Conservation (phyloP, 2,113 vertebrate species). For the Lepus europaeus region DNA sequence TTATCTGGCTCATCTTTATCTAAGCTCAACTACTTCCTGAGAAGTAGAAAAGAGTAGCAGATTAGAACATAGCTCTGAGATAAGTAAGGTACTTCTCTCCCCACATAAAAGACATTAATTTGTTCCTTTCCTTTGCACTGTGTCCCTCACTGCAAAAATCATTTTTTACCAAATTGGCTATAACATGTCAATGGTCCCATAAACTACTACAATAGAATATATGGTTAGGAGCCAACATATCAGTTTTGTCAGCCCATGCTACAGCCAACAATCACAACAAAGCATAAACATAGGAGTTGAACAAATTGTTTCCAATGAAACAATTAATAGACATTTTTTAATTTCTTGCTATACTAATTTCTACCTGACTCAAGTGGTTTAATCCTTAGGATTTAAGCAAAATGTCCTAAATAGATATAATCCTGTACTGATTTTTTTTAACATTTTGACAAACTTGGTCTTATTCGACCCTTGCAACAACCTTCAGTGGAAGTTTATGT, state of each 20-base stretch:
- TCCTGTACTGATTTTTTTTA: slow-evolving; percentile 34
- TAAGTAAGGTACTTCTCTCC: not conserved
- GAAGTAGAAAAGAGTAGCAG: not conserved
- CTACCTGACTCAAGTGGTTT: not conserved
- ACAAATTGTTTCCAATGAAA: slow-evolving; percentile 23
- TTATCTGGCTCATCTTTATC: not conserved
- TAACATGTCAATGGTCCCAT: not conserved
- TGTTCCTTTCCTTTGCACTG: not conserved
- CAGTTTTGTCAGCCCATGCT: not conserved
- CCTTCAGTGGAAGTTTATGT: not conserved
- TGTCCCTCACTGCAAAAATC: not conserved
- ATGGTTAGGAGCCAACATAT: not conserved
- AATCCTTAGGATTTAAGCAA: slow-evolving; percentile 1
- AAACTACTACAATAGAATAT: not conserved
- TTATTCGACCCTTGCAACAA: slow-evolving; percentile 6
- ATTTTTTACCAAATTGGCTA: not conserved
- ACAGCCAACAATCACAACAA: not conserved
- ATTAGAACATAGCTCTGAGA: not conserved
- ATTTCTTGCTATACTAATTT: slow-evolving; percentile 33
- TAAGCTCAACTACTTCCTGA: not conserved
- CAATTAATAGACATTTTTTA: not conserved
- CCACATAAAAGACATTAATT: not conserved
- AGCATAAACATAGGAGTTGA: not conserved
- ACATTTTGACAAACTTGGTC: not conserved
- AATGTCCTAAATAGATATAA: not conserved